Evolutionary conservation across 2,888 invertebrate species (phyloP).

Genomic region (Dysmachus trigonus): DNA sequence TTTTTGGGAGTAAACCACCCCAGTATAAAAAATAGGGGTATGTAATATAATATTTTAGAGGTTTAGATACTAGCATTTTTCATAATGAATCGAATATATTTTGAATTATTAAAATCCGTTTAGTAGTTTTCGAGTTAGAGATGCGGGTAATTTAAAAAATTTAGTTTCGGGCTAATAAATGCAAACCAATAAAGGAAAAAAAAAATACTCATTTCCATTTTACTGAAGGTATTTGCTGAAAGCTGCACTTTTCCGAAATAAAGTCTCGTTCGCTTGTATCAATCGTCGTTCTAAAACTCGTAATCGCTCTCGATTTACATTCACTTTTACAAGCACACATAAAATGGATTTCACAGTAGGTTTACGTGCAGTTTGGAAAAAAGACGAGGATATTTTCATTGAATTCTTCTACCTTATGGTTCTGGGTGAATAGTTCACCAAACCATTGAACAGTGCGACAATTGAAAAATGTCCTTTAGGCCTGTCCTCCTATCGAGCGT

Average conservation of each 20-base stretch:
- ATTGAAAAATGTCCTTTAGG: neutral
- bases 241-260: neutral
- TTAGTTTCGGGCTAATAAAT: too few relatives aligned
- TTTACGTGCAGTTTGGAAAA: neutral
- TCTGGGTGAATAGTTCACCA: neutral
- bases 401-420: neutral
- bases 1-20: too few relatives aligned
- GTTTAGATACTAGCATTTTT: too few relatives aligned
- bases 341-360: neutral
- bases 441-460: neutral
- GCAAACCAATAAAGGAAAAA: neutral
- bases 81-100: too few relatives aligned
- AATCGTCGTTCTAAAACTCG: neutral
- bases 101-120: too few relatives aligned
- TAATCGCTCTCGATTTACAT: neutral
- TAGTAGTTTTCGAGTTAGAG: too few relatives aligned
- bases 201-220: neutral
- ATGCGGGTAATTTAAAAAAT: too few relatives aligned
- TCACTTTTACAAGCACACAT: neutral
- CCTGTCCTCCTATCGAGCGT: neutral
- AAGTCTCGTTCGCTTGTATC: neutral
- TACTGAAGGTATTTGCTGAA: neutral
- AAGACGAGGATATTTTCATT: neutral
- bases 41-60: too few relatives aligned
- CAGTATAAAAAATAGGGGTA: too few relatives aligned